Percentiles rank a stretch among this genome's conserved stretches.
phyloP scores from a whole-genome alignment of 2,797 vertebrate genomes.

The Characodon lateralis region DNA sequence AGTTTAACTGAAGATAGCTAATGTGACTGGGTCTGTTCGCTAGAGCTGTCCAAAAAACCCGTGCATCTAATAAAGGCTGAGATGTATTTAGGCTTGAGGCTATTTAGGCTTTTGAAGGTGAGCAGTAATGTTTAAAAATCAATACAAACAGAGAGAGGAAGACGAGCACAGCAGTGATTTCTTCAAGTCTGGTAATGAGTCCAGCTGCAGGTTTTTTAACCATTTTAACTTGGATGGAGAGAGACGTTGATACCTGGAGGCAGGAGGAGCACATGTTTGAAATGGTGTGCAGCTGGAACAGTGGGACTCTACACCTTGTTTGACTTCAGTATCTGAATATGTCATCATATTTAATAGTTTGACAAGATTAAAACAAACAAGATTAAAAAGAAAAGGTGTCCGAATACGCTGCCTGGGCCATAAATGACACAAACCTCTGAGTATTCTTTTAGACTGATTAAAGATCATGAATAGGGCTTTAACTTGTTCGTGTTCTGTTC shows the following conservation, averaged over 20 bases:
- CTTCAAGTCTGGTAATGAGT: background rate
- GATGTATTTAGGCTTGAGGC: background rate
- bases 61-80: background rate
- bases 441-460: background rate
- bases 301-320: no score
- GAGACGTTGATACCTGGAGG: no score
- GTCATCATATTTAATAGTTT: background rate
- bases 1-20: background rate
- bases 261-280: no score
- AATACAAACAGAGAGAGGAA: background rate
- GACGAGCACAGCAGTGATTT: background rate
- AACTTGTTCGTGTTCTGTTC: constrained; percentile 40
- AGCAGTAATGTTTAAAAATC: background rate
- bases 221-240: no score
- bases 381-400: background rate
- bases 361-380: background rate
- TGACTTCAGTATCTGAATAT: background rate
- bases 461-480: no score
- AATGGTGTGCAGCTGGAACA: no score
- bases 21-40: background rate
- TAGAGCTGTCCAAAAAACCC: background rate
- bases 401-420: background rate
- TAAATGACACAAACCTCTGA: background rate
- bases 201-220: background rate
- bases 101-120: background rate